These are phyloP conservation scores for Stegostoma tigrinum DNA, from an alignment of 2,113 vertebrate species.

Conservation along the genomic window DNA sequence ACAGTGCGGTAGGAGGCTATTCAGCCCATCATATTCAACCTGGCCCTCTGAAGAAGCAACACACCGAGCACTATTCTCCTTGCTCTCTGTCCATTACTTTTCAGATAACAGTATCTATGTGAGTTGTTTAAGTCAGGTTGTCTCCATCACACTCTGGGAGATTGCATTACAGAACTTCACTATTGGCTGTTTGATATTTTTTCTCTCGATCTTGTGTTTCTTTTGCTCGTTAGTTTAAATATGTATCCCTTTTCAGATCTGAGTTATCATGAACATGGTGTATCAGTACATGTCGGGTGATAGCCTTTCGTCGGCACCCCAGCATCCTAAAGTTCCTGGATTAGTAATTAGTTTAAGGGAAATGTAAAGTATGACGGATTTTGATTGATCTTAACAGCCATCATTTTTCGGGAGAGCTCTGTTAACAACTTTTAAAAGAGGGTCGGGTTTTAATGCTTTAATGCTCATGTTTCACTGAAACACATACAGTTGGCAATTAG, in stretches of 20 bases:
- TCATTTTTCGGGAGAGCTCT: background rate
- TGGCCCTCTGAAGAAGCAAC: no score
- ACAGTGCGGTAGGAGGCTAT: no score
- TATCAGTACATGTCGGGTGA: background rate
- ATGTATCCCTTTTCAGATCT: no score
- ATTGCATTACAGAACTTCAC: no score
- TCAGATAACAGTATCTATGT: no score
- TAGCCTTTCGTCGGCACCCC: background rate
- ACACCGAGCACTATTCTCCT: no score
- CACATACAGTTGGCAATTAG: background rate
- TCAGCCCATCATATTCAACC: no score
- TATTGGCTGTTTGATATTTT: no score
- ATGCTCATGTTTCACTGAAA: background rate
- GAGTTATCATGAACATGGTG: background rate
- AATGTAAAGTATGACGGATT: background rate
- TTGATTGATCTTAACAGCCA: background rate
- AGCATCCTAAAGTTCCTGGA: background rate
- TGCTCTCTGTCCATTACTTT: no score
- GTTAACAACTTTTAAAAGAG: background rate
- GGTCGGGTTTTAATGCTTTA: background rate
- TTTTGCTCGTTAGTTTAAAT: background rate
- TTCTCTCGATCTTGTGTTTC: no score
- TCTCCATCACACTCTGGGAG: no score
- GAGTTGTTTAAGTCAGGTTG: no score
- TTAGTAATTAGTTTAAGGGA: background rate